Evolutionary conservation across 1,140 invertebrate genomes (phyloP).

Genomic region (Patella vulgata): DNA sequence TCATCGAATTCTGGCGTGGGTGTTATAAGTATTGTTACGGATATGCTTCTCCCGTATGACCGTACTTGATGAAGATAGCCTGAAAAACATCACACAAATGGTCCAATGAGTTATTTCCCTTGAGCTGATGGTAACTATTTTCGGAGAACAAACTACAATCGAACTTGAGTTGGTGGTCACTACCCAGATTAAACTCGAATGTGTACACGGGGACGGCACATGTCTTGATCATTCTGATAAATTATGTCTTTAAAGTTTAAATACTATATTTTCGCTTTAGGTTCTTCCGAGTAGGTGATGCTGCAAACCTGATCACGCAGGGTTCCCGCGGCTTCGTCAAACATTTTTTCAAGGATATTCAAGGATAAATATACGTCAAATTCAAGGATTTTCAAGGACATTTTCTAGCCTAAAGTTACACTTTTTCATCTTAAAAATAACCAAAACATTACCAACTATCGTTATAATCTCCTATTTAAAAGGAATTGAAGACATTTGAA

Average conservation of each 20-base stretch:
- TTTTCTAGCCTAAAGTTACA: no score
- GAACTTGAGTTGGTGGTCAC: no score
- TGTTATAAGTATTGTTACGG: constrained; percentile 56
- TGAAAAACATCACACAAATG: constrained; percentile 18
- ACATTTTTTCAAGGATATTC: no score
- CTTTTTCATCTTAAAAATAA: no score
- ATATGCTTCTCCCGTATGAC: constrained; percentile 62
- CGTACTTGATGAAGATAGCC: constrained; percentile 64
- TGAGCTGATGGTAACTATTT: neutral
- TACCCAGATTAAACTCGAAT: neutral
- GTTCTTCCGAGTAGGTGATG: no score
- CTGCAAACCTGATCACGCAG: no score
- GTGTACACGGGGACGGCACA: neutral
- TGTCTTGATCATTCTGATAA: neutral
- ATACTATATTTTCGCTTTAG: neutral
- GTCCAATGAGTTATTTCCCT: neutral
- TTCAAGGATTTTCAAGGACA: no score
- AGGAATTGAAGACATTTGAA: no score
- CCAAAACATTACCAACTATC: no score
- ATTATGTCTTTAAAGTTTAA: neutral
- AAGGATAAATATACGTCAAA: no score
- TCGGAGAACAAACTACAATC: neutral
- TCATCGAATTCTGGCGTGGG: constrained; percentile 44
- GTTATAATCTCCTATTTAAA: no score
- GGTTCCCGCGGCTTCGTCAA: no score